Evolutionary conservation across 2,113 vertebrate species (phyloP).

Genomic region (Psittacula cyanocephala): DNA sequence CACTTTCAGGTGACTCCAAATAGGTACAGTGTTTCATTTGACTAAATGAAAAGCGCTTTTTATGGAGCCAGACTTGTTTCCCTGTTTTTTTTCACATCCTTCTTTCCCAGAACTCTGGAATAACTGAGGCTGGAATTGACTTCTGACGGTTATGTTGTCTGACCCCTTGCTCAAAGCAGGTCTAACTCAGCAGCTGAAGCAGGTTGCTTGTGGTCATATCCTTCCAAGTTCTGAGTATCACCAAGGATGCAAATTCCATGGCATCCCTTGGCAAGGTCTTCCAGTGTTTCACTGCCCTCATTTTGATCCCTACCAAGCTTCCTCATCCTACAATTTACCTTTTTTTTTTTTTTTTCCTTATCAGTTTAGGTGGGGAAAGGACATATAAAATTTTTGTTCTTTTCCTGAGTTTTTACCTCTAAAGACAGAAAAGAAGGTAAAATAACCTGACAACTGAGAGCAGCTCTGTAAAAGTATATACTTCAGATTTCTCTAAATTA

Average conservation of each 20-base stretch:
- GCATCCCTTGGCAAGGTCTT: neutral
- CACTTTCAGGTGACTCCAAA: neutral
- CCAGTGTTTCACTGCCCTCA: neutral
- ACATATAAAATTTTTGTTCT: neutral
- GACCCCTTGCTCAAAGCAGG: neutral
- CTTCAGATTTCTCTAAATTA: neutral
- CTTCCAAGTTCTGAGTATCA: neutral
- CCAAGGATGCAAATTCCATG: neutral
- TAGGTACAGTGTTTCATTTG: neutral
- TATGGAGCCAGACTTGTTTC: neutral
- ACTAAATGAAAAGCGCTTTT: neutral
- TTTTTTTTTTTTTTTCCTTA: neutral
- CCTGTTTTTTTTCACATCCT: neutral
- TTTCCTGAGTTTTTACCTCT: neutral
- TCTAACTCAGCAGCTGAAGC: neutral
- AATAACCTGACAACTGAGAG: neutral
- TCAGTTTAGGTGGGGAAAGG: neutral
- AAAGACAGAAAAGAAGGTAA: neutral
- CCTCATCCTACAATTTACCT: neutral
- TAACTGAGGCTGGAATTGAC: neutral
- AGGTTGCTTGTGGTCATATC: neutral
- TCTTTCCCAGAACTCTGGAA: neutral
- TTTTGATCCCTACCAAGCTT: neutral
- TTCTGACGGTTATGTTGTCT: neutral
- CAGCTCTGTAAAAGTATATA: neutral